phyloP scores from a whole-genome alignment of 2,113 vertebrate species.

The Rhinolophus ferrumequinum region DNA sequence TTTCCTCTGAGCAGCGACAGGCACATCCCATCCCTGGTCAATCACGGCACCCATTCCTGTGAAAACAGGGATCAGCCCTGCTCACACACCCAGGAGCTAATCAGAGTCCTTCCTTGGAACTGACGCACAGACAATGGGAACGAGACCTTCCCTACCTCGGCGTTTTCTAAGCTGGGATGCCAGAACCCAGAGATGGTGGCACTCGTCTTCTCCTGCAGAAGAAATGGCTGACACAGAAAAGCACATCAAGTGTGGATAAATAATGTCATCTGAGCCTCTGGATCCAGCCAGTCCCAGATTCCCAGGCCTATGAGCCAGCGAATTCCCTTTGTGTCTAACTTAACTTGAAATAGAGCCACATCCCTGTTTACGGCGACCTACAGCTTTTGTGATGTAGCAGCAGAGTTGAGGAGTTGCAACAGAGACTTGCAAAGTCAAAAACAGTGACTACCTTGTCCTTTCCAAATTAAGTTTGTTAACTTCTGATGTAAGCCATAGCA shows the following conservation, averaged over 20 bases:
- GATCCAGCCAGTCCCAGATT: not conserved
- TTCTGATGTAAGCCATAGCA: not conserved
- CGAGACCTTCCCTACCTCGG: not conserved
- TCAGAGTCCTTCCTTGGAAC: not conserved
- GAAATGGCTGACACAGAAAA: not conserved
- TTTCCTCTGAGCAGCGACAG: not conserved
- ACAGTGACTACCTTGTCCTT: not conserved
- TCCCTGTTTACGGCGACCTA: not conserved
- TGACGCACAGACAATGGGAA: not conserved
- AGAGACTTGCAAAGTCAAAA: not conserved
- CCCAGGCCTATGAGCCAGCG: not conserved
- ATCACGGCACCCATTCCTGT: not conserved
- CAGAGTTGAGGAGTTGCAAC: not conserved
- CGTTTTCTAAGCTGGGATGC: not conserved
- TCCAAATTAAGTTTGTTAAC: not conserved
- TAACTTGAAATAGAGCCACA: not conserved
- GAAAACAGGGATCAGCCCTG: not conserved
- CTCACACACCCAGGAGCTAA: not conserved
- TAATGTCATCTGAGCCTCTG: not conserved
- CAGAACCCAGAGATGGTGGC: not conserved
- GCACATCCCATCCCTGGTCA: not conserved
- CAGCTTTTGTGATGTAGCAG: not conserved
- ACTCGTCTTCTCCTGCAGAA: not conserved
- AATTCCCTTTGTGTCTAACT: not conserved
- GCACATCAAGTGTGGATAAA: not conserved